Conservation (phyloP, 2,888 invertebrate genomes). For the Lasioglossum marginatum region DNA sequence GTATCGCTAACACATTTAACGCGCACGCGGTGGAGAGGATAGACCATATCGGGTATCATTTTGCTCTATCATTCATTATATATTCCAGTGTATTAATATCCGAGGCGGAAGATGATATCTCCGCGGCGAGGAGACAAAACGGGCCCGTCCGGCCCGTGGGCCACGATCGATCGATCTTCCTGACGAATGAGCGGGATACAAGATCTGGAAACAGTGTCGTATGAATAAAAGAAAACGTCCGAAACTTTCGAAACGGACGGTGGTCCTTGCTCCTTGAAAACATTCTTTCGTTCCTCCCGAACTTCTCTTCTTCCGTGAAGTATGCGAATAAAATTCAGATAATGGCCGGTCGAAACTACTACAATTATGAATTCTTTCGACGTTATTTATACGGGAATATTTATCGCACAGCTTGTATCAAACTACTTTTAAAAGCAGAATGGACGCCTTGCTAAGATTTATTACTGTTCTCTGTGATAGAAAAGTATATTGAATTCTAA, state of each 20-base stretch:
- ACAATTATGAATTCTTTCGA: neutral
- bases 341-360: neutral
- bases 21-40: conserved; percentile 20
- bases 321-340: conserved; percentile 5
- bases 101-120: conserved; percentile 65
- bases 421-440: neutral
- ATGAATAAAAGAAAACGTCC: conserved; percentile 40
- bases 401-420: neutral
- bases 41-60: conserved; percentile 59
- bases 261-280: neutral
- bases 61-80: conserved; percentile 62
- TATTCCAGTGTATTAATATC: conserved; percentile 67
- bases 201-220: conserved; percentile 44
- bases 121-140: conserved; percentile 64
- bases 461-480: neutral
- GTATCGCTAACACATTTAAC: conserved; percentile 45
- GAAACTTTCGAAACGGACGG: conserved; percentile 22
- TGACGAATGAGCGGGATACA: conserved; percentile 59
- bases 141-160: conserved; percentile 47
- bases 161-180: conserved; percentile 65
- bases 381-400: conserved; percentile 4
- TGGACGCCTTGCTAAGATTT: neutral
- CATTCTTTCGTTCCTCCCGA: neutral
- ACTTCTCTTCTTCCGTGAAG: neutral
- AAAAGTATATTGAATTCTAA: neutral